Conservation (phyloP, 2,888 invertebrate species). For the Tetheella fluctuosa region DNA sequence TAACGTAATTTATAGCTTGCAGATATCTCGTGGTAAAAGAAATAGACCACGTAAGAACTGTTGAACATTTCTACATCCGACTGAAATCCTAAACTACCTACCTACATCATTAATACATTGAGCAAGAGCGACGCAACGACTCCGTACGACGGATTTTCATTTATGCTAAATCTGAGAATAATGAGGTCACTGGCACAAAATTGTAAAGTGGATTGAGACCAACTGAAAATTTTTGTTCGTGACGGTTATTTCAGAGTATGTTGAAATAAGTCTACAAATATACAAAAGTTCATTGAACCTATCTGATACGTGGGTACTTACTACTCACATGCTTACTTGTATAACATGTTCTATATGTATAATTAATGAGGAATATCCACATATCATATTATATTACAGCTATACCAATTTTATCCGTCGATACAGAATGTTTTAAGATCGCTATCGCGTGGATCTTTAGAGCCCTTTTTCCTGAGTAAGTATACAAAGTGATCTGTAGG, state of each 20-base stretch:
- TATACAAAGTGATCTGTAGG: no score
- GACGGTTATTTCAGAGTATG: slow-evolving; percentile 27
- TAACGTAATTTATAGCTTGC: no score
- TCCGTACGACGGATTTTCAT: neutral
- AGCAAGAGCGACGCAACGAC: neutral
- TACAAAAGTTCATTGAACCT: slow-evolving; percentile 3
- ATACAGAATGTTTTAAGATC: no score
- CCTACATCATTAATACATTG: neutral
- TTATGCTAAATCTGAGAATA: slow-evolving; percentile 4
- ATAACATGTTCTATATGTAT: neutral
- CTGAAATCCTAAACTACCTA: no score
- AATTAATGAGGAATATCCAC: neutral
- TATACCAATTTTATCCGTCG: no score
- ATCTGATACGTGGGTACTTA: neutral
- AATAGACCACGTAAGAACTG: no score
- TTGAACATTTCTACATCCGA: no score
- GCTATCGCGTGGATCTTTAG: no score
- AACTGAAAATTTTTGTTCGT: slow-evolving; percentile 21
- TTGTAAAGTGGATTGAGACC: slow-evolving; percentile 6
- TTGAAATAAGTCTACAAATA: slow-evolving; percentile 16
- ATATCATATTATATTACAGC: neutral
- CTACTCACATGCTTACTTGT: neutral
- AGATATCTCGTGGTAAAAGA: no score
- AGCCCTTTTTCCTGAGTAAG: no score
- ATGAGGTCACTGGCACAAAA: slow-evolving; percentile 12